phyloP scores from a whole-genome alignment of 2,797 vertebrate genomes.

The Macroramphosus scolopax region DNA sequence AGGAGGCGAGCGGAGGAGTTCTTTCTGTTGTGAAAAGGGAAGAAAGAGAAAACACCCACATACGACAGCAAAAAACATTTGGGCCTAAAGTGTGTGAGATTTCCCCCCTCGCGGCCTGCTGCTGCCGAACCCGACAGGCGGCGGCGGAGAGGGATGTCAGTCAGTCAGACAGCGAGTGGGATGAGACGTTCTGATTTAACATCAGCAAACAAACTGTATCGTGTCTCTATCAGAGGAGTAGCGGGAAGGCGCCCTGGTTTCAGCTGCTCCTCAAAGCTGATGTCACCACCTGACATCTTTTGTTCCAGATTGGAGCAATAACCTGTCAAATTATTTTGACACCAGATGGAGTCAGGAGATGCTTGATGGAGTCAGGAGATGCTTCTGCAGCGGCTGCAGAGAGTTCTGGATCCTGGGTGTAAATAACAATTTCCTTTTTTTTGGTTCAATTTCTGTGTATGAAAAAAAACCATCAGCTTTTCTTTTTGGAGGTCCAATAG shows the following conservation, averaged over 20 bases:
- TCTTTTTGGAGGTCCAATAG: no score
- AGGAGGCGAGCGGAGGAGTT: conserved; percentile 13
- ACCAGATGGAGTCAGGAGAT: conserved; percentile 10
- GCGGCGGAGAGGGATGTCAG: conserved; percentile 40
- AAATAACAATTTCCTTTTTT: conserved; percentile 14
- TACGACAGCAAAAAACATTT: conserved; percentile 31
- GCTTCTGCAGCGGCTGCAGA: background rate
- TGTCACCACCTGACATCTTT: conserved; percentile 13
- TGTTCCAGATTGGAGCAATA: conserved; percentile 11
- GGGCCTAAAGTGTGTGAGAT: conserved; percentile 19
- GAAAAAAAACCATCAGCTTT: conserved; percentile 17
- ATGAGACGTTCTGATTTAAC: conserved; percentile 46
- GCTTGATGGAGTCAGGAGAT: conserved; percentile 20
- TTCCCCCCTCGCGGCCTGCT: conserved; percentile 26
- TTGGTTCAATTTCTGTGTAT: conserved; percentile 23
- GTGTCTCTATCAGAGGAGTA: conserved; percentile 43
- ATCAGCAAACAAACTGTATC: conserved; percentile 44
- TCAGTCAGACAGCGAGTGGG: conserved; percentile 49
- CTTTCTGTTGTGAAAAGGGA: conserved; percentile 14
- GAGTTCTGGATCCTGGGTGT: no score
- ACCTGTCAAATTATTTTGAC: conserved; percentile 26
- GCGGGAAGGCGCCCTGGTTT: conserved; percentile 36
- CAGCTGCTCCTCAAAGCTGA: conserved; percentile 19
- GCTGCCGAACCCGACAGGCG: conserved; percentile 35
- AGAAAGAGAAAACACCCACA: conserved; percentile 34